These are phyloP conservation scores for Grantiella picta DNA, from an alignment of 2,113 vertebrate genomes.

Conservation along the genomic window DNA sequence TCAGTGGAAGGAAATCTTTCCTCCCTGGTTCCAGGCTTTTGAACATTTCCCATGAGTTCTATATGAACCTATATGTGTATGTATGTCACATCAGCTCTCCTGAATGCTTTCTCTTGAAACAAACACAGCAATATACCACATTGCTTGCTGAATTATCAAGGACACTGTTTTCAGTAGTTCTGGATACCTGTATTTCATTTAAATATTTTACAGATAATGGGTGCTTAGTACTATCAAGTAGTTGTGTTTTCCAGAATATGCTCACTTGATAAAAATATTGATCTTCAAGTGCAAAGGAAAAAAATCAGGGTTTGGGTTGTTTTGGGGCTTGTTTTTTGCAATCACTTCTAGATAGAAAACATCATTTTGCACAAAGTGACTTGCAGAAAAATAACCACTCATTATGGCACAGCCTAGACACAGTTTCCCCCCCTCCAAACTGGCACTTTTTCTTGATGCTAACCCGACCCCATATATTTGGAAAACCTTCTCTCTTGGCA, in stretches of 20 bases:
- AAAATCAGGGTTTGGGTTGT: not conserved
- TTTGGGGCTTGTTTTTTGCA: not conserved
- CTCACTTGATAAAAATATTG: not conserved
- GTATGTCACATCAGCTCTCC: not conserved
- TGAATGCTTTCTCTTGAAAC: not conserved
- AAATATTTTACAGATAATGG: not conserved
- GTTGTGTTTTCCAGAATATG: not conserved
- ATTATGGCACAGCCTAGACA: not conserved
- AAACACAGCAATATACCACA: not conserved
- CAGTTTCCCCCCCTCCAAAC: not conserved
- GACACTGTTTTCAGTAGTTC: not conserved
- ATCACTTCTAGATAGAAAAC: not conserved
- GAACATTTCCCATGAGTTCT: not conserved
- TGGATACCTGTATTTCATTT: not conserved
- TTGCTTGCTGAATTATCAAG: not conserved
- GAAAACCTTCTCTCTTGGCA: conserved; percentile 20
- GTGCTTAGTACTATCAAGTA: not conserved
- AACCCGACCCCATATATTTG: not conserved
- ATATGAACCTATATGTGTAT: fast-evolving
- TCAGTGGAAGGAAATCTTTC: not conserved
- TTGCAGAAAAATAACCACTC: not conserved
- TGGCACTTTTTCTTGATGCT: not conserved
- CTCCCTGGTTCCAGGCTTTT: not conserved
- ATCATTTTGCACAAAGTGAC: not conserved
- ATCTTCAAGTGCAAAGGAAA: not conserved